phyloP scores from a whole-genome alignment of 2,888 invertebrate genomes.

The Bellardia pandia region DNA sequence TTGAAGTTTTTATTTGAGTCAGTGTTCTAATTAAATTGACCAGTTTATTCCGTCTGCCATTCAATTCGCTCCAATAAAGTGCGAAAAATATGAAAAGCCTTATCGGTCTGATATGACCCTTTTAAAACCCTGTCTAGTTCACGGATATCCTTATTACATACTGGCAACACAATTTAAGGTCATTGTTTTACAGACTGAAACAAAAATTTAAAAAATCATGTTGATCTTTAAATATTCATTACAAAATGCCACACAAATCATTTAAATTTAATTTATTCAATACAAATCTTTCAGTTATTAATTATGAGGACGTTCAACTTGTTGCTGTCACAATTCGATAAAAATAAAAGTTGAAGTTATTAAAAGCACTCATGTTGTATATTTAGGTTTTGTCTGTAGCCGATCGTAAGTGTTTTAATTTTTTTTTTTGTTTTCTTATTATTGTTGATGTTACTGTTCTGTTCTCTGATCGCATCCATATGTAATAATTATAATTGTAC shows the following conservation, averaged over 20 bases:
- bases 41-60: no score
- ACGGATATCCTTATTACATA: not conserved
- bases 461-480: conserved; percentile 16
- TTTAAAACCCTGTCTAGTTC: not conserved
- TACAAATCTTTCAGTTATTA: conserved; percentile 37
- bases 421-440: conserved; percentile 2
- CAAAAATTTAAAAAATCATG: not conserved
- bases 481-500: conserved; percentile 40
- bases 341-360: conserved; percentile 44
- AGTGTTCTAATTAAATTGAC: no score
- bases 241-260: not conserved
- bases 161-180: not conserved
- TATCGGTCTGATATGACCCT: not conserved
- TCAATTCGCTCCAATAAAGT: no score
- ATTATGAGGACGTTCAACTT: conserved; percentile 56
- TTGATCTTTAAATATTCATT: not conserved
- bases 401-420: conserved; percentile 21
- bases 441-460: not conserved
- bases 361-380: not conserved
- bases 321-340: conserved; percentile 44
- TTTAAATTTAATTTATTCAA: conserved; percentile 33
- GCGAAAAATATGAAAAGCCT: no score
- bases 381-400: not conserved
- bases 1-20: not conserved
- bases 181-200: not conserved